A percentile compares a stretch with the other conserved stretches of the same genome.
phyloP scores from a whole-genome alignment of 1,140 invertebrate species.

The Heliconius eleuchia region DNA sequence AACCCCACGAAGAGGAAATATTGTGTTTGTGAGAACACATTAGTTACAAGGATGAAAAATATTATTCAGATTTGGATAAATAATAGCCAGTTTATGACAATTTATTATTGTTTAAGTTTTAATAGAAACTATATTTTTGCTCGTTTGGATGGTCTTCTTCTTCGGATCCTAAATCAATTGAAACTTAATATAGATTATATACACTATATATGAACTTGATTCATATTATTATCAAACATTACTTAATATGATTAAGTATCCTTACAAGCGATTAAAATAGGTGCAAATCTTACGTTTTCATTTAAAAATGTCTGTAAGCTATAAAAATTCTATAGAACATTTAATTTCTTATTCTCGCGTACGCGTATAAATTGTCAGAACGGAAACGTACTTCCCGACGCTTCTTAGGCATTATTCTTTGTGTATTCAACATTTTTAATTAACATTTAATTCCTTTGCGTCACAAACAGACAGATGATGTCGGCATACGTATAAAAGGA shows the following conservation, averaged over 20 bases:
- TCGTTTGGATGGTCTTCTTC: too few species aligned
- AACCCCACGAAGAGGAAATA: constrained; percentile 31
- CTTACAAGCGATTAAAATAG: background rate
- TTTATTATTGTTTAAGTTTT: background rate
- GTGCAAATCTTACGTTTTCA: background rate
- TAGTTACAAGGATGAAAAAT: background rate
- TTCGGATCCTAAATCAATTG: too few species aligned
- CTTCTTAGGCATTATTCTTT: constrained; percentile 32
- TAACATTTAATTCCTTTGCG: constrained; percentile 31
- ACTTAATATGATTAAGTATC: background rate
- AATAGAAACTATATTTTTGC: too few species aligned
- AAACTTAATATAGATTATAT: too few species aligned
- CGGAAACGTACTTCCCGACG: constrained; percentile 43
- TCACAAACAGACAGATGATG: constrained; percentile 33
- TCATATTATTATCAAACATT: background rate
- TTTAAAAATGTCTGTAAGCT: background rate
- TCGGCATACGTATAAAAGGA: background rate
- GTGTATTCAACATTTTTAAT: constrained; percentile 41
- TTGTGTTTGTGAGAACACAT: background rate
- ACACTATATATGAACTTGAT: too few species aligned
- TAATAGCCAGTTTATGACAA: background rate
- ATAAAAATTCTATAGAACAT: constrained; percentile 18
- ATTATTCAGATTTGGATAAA: background rate
- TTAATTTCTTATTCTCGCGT: constrained; percentile 23
- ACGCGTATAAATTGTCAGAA: constrained; percentile 31